Percentiles rank a stretch among this genome's conserved stretches.
Evolutionary conservation across 1,140 invertebrate species (phyloP).

Genomic region (Argopecten irradians): DNA sequence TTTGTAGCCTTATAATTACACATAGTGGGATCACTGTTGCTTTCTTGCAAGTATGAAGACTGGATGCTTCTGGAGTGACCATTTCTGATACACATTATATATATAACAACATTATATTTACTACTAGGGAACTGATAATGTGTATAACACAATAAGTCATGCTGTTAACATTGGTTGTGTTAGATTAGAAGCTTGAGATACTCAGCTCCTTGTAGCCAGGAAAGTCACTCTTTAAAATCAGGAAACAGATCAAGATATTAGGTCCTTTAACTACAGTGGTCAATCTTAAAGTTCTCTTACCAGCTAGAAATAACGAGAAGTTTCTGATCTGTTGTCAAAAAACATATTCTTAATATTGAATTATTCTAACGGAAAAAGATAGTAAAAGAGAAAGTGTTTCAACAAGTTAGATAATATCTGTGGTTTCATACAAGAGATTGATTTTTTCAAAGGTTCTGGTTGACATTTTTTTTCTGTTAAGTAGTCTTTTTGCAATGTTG

Average conservation of each 20-base stretch:
- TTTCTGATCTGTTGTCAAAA: too few relatives aligned
- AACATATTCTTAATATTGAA: too few relatives aligned
- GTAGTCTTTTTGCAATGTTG: too few relatives aligned
- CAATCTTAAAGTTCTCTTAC: background rate
- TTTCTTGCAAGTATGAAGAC: background rate
- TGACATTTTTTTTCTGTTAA: too few relatives aligned
- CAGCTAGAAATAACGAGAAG: background rate
- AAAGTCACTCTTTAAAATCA: background rate
- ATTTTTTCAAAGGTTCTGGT: too few relatives aligned
- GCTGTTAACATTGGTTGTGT: background rate
- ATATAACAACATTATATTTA: background rate
- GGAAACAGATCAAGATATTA: background rate
- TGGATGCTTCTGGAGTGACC: background rate
- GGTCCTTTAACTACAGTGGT: background rate
- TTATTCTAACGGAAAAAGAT: too few relatives aligned
- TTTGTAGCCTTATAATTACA: background rate
- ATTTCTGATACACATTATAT: background rate
- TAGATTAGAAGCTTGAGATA: background rate
- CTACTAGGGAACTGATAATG: background rate
- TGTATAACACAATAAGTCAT: background rate
- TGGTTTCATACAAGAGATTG: too few relatives aligned
- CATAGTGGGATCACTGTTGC: conserved; percentile 20
- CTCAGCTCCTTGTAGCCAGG: background rate
- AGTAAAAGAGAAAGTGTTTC: too few relatives aligned
- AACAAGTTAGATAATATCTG: too few relatives aligned